Conservation (phyloP, 2,888 invertebrate species). For the Hirtodrosophila alboralis region DNA sequence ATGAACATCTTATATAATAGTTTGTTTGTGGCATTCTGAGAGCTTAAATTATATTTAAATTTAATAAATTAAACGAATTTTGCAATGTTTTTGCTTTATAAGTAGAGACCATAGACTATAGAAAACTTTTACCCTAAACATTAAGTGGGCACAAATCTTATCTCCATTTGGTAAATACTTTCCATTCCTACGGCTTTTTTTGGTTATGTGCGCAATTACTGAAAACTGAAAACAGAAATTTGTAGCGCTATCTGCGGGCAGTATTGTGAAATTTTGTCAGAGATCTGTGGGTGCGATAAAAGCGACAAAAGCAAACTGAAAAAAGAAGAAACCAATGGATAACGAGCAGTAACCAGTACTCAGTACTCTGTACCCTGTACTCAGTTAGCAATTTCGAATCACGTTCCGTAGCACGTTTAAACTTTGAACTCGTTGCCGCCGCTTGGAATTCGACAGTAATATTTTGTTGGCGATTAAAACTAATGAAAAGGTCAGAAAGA, state of each 20-base stretch:
- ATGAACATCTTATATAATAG: not conserved
- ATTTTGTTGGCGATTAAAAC: constrained; percentile 69
- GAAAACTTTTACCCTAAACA: constrained; percentile 6
- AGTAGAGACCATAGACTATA: constrained; percentile 16
- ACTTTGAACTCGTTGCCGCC: constrained; percentile 61
- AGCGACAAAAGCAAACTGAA: constrained; percentile 12
- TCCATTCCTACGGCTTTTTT: constrained; percentile 1
- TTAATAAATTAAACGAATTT: constrained; percentile 33
- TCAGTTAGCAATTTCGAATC: constrained; percentile 20
- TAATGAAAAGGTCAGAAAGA: constrained; percentile 68
- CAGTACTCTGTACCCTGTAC: constrained; percentile 9
- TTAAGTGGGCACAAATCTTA: constrained; percentile 23
- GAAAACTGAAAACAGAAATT: constrained; percentile 7
- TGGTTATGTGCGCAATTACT: constrained; percentile 16
- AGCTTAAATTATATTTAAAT: constrained; percentile 11
- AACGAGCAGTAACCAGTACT: constrained; percentile 2
- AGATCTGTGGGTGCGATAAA: constrained; percentile 32
- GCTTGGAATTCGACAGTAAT: constrained; percentile 45
- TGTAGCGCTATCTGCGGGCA: constrained; percentile 30
- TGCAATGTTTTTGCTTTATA: constrained; percentile 21
- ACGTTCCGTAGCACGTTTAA: constrained; percentile 50
- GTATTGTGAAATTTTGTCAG: constrained; percentile 18
- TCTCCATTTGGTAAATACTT: constrained; percentile 14
- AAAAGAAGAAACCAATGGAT: not conserved
- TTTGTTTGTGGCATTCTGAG: not conserved